phyloP scores from a whole-genome alignment of 2,888 invertebrate species.

The Gymnosoma rotundatum region DNA sequence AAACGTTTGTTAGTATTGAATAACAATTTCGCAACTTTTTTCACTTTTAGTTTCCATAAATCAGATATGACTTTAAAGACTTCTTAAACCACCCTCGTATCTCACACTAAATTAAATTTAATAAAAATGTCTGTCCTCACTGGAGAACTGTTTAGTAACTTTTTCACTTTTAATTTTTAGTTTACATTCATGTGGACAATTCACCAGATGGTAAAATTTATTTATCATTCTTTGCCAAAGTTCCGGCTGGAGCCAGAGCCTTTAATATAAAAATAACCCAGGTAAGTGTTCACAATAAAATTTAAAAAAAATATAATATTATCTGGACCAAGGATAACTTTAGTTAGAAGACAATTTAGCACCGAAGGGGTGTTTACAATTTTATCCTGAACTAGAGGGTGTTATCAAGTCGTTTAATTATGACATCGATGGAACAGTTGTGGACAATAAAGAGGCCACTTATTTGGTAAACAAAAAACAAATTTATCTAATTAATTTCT shows the following conservation, averaged over 20 bases:
- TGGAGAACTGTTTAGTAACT: no score
- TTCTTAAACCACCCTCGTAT: no score
- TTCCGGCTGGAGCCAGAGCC: constrained; percentile 83
- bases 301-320: neutral
- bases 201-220: constrained; percentile 85
- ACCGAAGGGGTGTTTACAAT: constrained; percentile 87
- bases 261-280: constrained; percentile 87
- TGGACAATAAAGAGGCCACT: constrained; percentile 84
- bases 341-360: constrained; percentile 80
- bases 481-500: neutral
- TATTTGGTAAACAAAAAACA: constrained; percentile 84
- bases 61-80: no score
- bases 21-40: no score
- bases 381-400: constrained; percentile 85
- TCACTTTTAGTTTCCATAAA: no score
- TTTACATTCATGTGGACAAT: constrained; percentile 88
- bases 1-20: no score
- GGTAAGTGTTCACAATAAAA: constrained; percentile 76
- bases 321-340: neutral
- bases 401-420: constrained; percentile 89
- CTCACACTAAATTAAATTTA: no score
- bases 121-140: no score
- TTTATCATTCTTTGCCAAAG: constrained; percentile 85
- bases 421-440: constrained; percentile 84
- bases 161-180: constrained; percentile 82